Conservation (phyloP, 2,888 invertebrate species). For the Mimumesa dahlbomi region DNA sequence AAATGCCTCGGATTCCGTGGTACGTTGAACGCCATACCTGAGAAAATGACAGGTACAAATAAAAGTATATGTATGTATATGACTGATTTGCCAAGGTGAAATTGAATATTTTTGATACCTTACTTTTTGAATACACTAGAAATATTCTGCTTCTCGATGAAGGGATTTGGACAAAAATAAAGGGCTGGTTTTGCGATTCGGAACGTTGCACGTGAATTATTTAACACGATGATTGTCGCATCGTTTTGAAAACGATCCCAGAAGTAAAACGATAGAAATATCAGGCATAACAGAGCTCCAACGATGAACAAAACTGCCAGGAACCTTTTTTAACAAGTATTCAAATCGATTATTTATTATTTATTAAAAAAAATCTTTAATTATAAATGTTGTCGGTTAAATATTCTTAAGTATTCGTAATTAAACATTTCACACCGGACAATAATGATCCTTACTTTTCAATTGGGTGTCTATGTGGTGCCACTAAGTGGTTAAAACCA, state of each 20-base stretch:
- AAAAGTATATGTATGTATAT: neutral
- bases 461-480: constrained; percentile 66
- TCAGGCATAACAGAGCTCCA: constrained; percentile 57
- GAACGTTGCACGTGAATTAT: constrained; percentile 58
- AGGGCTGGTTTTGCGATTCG: constrained; percentile 87
- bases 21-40: constrained; percentile 65
- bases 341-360: too few species aligned
- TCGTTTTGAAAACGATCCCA: constrained; percentile 67
- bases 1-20: constrained; percentile 58
- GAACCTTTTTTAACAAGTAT: constrained; percentile 42
- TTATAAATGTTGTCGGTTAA: neutral
- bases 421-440: too few species aligned
- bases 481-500: constrained; percentile 69
- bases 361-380: too few species aligned
- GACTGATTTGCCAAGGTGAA: neutral
- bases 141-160: constrained; percentile 60
- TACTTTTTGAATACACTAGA: constrained; percentile 32
- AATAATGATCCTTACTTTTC: constrained; percentile 61
- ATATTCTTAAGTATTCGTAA: neutral
- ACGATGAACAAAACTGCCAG: constrained; percentile 54
- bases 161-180: constrained; percentile 85
- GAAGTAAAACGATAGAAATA: constrained; percentile 59
- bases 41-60: neutral
- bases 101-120: neutral
- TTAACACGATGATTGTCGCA: constrained; percentile 60